Conservation (phyloP, 2,888 invertebrate genomes). For the Eucera pruinosa region DNA sequence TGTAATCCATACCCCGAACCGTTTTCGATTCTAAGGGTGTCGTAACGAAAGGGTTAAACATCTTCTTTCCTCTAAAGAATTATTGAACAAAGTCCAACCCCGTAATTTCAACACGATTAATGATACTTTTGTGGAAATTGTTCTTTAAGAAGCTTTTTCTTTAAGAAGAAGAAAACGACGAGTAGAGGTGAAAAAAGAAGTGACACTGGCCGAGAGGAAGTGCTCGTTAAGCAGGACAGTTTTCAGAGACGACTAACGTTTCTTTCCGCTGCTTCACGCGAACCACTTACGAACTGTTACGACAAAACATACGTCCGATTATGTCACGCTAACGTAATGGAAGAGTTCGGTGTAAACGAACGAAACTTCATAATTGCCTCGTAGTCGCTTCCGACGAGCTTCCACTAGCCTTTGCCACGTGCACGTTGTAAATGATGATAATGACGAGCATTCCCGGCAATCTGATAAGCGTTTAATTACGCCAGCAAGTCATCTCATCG, state of each 20-base stretch:
- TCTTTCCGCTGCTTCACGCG: neutral
- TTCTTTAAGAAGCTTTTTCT: no score
- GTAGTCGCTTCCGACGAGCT: constrained; percentile 62
- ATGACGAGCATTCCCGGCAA: constrained; percentile 59
- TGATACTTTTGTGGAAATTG: no score
- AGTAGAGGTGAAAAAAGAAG: no score
- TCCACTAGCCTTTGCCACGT: constrained; percentile 32
- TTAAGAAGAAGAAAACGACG: no score
- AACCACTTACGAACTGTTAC: constrained; percentile 30
- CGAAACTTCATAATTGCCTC: constrained; percentile 70
- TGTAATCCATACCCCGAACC: no score
- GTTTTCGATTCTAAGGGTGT: no score
- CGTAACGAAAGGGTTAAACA: no score
- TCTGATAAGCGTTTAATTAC: constrained; percentile 74
- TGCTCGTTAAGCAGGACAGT: neutral
- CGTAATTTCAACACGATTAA: no score
- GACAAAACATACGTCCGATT: constrained; percentile 65
- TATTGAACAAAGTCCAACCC: no score
- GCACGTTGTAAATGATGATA: constrained; percentile 49
- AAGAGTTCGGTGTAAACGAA: constrained; percentile 61
- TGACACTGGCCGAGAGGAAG: no score
- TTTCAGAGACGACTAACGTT: constrained; percentile 2
- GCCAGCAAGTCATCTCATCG: constrained; percentile 25
- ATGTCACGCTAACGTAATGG: constrained; percentile 68
- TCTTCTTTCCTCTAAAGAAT: no score